Evolutionary conservation across 2,797 vertebrate species (phyloP).

Genomic region (Malurus splendens): DNA sequence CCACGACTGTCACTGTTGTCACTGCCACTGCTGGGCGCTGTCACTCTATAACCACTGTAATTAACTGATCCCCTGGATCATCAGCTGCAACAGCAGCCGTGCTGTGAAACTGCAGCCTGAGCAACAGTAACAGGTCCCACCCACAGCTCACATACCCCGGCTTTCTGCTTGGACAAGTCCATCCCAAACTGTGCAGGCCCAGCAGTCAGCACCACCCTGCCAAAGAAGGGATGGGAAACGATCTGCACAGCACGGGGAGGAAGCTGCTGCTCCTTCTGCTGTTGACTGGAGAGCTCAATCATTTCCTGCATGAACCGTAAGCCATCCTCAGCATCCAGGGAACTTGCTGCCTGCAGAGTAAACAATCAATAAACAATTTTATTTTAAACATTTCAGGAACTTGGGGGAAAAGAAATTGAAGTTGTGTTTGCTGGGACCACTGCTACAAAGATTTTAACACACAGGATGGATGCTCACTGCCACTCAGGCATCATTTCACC

Average conservation of each 20-base stretch:
- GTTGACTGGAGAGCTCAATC: slow-evolving; percentile 98
- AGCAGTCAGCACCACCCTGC: slow-evolving; percentile 94
- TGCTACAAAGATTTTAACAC: neutral
- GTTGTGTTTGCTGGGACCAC: neutral
- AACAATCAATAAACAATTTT: neutral
- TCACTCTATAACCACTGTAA: neutral
- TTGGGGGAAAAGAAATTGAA: neutral
- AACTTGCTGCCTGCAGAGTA: slow-evolving; percentile 85
- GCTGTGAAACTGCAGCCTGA: neutral
- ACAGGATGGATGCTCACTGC: neutral
- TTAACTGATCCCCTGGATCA: neutral
- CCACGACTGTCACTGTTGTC: neutral
- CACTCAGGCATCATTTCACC: neutral
- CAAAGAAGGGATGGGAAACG: slow-evolving; percentile 93
- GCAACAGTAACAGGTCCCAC: neutral
- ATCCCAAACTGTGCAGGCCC: slow-evolving; percentile 95
- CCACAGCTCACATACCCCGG: slow-evolving; percentile 79
- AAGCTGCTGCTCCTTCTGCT: slow-evolving; percentile 97
- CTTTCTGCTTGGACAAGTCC: slow-evolving; percentile 89
- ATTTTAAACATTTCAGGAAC: neutral
- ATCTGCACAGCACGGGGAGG: slow-evolving; percentile 96
- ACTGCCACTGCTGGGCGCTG: neutral
- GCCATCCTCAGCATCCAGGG: slow-evolving; percentile 93
- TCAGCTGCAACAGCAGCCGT: neutral
- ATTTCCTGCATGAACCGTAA: slow-evolving; percentile 99